Evolutionary conservation across 2,888 invertebrate genomes (phyloP).

Genomic region (Monochamus alternatus): DNA sequence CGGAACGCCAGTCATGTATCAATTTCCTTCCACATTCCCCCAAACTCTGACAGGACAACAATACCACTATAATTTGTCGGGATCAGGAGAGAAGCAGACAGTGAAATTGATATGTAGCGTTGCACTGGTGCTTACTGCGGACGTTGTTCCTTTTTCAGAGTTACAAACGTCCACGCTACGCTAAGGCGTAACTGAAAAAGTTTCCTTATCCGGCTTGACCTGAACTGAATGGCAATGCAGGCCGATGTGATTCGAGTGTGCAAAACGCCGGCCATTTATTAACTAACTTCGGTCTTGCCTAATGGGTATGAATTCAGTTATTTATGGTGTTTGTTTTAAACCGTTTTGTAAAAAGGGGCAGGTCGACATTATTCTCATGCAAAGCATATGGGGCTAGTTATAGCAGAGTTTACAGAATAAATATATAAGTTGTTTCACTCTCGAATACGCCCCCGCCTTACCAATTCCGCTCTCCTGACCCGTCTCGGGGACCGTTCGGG

Average conservation of each 20-base stretch:
- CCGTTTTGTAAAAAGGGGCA: too few species aligned
- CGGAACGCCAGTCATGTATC: slow-evolving; percentile 31
- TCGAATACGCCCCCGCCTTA: too few species aligned
- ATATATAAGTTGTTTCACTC: too few species aligned
- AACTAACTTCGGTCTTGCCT: slow-evolving; percentile 26
- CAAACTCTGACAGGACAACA: slow-evolving; percentile 42
- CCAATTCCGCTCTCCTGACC: too few species aligned
- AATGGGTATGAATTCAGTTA: slow-evolving; percentile 19
- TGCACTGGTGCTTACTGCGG: slow-evolving; percentile 22
- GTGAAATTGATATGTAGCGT: slow-evolving; percentile 49
- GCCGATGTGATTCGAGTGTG: slow-evolving; percentile 40
- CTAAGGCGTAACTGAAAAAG: slow-evolving; percentile 40
- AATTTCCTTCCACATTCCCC: slow-evolving; percentile 41
- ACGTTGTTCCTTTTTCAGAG: slow-evolving; percentile 21
- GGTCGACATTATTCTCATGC: too few species aligned
- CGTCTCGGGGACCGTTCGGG: too few species aligned
- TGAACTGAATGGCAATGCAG: slow-evolving; percentile 49
- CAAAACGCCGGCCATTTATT: slow-evolving; percentile 38
- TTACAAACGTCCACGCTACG: slow-evolving; percentile 26
- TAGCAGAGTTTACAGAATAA: too few species aligned
- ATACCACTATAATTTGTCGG: slow-evolving; percentile 48
- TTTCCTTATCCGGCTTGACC: slow-evolving; percentile 36
- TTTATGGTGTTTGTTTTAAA: too few species aligned
- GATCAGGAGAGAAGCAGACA: slow-evolving; percentile 48
- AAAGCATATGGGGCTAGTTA: too few species aligned